These are phyloP conservation scores for Apodemia duryi DNA, from an alignment of 2,888 invertebrate genomes.

Conservation along the genomic window DNA sequence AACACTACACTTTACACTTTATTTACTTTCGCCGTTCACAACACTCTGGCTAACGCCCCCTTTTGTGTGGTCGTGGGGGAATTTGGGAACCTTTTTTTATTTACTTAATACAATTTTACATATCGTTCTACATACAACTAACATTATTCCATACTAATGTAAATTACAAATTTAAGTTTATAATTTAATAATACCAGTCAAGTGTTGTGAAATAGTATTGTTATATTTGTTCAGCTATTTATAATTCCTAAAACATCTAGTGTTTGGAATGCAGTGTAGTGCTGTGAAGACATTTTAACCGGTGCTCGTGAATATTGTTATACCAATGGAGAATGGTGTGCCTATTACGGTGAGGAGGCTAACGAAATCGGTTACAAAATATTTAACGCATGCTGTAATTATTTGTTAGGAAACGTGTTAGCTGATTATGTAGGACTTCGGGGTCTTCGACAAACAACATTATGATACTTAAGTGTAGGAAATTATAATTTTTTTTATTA, in stretches of 20 bases:
- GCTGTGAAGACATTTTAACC: neutral
- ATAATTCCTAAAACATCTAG: neutral
- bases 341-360: neutral
- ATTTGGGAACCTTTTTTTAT: no score
- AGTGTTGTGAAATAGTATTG: neutral
- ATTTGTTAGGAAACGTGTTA: neutral
- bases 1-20: no score
- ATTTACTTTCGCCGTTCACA: no score
- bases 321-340: conserved; percentile 2
- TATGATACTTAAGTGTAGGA: neutral
- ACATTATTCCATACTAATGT: no score
- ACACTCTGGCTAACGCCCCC: no score
- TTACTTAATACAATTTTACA: no score
- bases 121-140: no score
- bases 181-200: neutral
- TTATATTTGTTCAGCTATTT: neutral
- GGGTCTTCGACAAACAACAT: neutral
- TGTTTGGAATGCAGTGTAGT: conserved; percentile 5
- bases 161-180: no score
- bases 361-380: neutral
- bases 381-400: neutral
- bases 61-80: no score
- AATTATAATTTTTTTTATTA: no score
- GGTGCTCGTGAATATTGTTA: neutral
- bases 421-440: neutral